phyloP scores from a whole-genome alignment of 2,797 vertebrate species.

The Martes flavigula region DNA sequence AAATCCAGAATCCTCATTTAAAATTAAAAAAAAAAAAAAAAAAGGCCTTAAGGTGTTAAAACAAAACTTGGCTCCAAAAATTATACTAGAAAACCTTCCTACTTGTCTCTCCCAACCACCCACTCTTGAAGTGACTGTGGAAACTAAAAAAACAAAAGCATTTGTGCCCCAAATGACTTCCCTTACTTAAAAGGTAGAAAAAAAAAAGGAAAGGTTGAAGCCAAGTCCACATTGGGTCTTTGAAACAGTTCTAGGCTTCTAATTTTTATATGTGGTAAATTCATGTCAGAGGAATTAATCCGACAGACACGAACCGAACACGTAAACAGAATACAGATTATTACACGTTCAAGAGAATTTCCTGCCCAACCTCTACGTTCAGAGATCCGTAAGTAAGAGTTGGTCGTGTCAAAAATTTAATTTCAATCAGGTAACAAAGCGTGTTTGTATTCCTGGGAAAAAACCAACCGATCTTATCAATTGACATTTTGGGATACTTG shows the following conservation, averaged over 20 bases:
- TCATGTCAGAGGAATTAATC: slow-evolving; percentile 19
- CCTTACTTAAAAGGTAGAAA: slow-evolving; percentile 9
- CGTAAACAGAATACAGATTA: neutral
- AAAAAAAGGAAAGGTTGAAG: neutral
- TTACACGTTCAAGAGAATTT: neutral
- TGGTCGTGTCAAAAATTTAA: slow-evolving; percentile 5
- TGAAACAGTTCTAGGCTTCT: neutral
- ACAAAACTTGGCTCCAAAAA: slow-evolving; percentile 35
- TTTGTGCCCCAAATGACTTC: slow-evolving; percentile 25
- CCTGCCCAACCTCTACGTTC: neutral
- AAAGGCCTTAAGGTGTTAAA: slow-evolving; percentile 16
- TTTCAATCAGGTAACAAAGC: slow-evolving; percentile 29
- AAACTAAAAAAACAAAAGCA: slow-evolving; percentile 25
- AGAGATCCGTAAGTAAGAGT: slow-evolving; percentile 2
- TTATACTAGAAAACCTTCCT: neutral
- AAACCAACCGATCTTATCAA: neutral
- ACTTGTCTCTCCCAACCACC: neutral
- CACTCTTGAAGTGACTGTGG: neutral
- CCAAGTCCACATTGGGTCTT: neutral
- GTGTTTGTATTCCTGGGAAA: slow-evolving; percentile 8
- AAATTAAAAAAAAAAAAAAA: neutral
- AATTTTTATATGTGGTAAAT: neutral
- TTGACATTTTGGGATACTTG: slow-evolving; percentile 5
- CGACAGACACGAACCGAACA: neutral
- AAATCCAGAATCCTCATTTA: neutral